phyloP scores from a whole-genome alignment of 2,888 invertebrate genomes.

The Neoascia interrupta region DNA sequence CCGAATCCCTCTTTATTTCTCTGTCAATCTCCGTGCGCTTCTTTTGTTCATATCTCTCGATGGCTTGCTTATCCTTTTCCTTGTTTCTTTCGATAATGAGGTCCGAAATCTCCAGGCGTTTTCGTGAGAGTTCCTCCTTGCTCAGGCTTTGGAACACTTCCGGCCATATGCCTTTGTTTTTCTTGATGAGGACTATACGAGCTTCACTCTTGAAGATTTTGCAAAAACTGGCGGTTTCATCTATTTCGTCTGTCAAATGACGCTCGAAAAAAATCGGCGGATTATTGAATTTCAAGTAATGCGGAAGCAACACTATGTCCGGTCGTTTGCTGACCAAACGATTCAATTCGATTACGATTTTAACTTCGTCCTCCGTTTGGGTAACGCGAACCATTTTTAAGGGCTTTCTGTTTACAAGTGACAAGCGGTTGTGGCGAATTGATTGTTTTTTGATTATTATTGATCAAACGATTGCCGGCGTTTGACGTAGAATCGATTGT shows the following conservation, averaged over 20 bases:
- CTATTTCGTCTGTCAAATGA: constrained; percentile 77
- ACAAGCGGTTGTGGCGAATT: constrained; percentile 12
- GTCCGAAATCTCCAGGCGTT: constrained; percentile 77
- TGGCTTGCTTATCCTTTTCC: constrained; percentile 75
- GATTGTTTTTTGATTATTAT: too few species aligned
- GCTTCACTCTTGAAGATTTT: constrained; percentile 78
- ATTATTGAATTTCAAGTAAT: constrained; percentile 78
- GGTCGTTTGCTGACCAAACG: constrained; percentile 76
- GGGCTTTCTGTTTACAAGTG: constrained; percentile 27
- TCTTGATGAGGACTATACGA: constrained; percentile 76
- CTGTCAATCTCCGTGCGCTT: constrained; percentile 75
- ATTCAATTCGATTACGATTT: constrained; percentile 78
- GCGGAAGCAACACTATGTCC: constrained; percentile 77
- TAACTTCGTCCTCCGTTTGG: constrained; percentile 78
- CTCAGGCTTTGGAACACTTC: constrained; percentile 76
- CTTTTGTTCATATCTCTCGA: constrained; percentile 76
- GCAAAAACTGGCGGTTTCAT: constrained; percentile 77
- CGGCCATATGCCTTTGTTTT: constrained; percentile 76
- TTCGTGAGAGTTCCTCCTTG: constrained; percentile 75
- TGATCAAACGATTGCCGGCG: constrained; percentile 63
- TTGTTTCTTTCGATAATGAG: constrained; percentile 76
- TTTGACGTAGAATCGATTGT: constrained; percentile 40
- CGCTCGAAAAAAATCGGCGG: constrained; percentile 79
- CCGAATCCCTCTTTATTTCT: constrained; percentile 76
- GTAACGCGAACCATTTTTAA: constrained; percentile 77